These are phyloP conservation scores for Amblyopsis rosae DNA, from an alignment of 2,113 vertebrate genomes.

Conservation along the genomic window DNA sequence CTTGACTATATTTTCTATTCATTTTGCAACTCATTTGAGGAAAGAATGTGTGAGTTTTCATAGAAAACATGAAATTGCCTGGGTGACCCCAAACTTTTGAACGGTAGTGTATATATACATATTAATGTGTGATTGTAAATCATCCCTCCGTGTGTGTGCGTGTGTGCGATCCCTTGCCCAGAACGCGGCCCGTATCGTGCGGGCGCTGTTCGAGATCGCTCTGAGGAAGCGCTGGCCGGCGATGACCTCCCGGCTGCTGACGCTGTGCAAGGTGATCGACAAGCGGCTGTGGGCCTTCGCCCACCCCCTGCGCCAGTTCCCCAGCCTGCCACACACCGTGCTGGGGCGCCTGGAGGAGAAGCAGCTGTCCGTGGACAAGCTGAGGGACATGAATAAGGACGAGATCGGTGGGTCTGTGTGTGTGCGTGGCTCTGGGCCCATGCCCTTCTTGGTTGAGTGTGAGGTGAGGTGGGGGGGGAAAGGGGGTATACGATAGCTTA, in stretches of 20 bases:
- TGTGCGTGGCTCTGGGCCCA: background rate
- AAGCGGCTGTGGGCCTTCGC: slow-evolving; percentile 93
- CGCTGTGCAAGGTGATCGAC: slow-evolving; percentile 95
- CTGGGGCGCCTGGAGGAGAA: slow-evolving; percentile 90
- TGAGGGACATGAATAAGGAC: slow-evolving; percentile 97
- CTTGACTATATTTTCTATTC: too few relatives aligned
- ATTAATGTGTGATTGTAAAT: background rate
- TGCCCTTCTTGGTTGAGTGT: background rate
- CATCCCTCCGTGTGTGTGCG: background rate
- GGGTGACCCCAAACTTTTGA: too few relatives aligned
- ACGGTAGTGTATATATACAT: too few relatives aligned
- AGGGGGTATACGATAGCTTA: too few relatives aligned
- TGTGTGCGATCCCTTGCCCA: slow-evolving; percentile 49
- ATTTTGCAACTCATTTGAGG: too few relatives aligned
- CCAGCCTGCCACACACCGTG: slow-evolving; percentile 81
- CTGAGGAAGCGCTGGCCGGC: slow-evolving; percentile 95
- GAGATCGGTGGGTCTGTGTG: slow-evolving; percentile 89
- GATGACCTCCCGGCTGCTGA: slow-evolving; percentile 95
- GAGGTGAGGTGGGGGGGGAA: too few relatives aligned
- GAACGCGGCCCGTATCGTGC: slow-evolving; percentile 95
- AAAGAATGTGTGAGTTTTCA: too few relatives aligned
- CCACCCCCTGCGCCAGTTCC: slow-evolving; percentile 93
- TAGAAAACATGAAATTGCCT: too few relatives aligned
- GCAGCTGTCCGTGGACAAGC: slow-evolving; percentile 92
- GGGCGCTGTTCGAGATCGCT: slow-evolving; percentile 95